Evolutionary conservation across 2,113 vertebrate genomes (phyloP).

Genomic region (Phylloscopus trochilus): DNA sequence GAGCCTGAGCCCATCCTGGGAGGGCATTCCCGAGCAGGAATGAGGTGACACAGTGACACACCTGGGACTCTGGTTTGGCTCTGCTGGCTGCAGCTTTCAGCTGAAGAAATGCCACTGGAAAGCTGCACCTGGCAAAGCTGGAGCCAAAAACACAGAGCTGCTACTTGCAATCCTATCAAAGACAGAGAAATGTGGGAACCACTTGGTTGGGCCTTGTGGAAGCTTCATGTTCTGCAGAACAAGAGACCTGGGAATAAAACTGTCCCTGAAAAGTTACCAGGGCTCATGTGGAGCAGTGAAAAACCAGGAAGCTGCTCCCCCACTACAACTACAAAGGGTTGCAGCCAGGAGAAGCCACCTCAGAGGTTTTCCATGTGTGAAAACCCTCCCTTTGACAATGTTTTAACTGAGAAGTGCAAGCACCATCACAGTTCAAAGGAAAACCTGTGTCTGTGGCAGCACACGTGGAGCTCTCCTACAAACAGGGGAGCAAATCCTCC

Average conservation of each 20-base stretch:
- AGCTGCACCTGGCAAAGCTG: neutral
- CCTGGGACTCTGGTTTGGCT: neutral
- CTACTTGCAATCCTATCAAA: neutral
- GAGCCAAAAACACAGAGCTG: neutral
- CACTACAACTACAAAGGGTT: neutral
- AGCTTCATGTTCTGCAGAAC: neutral
- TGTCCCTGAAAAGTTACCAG: neutral
- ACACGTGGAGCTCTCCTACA: neutral
- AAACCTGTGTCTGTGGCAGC: neutral
- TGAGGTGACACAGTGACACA: neutral
- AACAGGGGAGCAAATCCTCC: neutral
- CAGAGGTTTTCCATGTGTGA: neutral
- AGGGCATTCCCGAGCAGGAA: neutral
- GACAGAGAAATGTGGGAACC: fast-evolving
- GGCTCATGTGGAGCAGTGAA: neutral
- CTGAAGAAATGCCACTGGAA: neutral
- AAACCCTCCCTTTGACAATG: neutral
- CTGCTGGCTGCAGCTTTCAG: neutral
- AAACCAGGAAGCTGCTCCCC: fast-evolving
- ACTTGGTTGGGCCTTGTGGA: neutral
- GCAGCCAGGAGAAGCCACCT: neutral
- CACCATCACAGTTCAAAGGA: neutral
- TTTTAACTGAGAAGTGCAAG: neutral
- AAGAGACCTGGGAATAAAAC: neutral
- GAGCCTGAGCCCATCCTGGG: neutral